Evolutionary conservation across 2,113 vertebrate species (phyloP).

Genomic region (Peromyscus californicus): DNA sequence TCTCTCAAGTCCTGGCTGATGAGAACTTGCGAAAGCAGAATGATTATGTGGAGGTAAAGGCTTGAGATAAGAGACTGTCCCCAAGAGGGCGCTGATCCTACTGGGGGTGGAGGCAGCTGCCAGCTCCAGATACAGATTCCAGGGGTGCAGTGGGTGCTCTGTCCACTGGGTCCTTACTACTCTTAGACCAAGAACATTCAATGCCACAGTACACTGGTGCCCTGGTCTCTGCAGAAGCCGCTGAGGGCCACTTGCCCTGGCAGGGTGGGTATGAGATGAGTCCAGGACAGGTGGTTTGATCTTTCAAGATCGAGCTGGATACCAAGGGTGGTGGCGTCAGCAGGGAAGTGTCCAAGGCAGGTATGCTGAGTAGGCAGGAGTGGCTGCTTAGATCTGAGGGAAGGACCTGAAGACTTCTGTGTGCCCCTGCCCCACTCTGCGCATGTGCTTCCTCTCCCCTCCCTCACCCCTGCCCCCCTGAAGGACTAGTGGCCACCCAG

Average conservation of each 20-base stretch:
- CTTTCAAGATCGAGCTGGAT: not conserved
- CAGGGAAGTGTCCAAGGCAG: not conserved
- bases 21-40: conserved; percentile 77
- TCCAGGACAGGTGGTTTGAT: not conserved
- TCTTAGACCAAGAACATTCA: not conserved
- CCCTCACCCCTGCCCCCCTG: not conserved
- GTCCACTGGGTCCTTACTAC: not conserved
- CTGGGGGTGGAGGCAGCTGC: not conserved
- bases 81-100: not conserved
- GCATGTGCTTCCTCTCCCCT: too few relatives aligned
- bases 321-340: not conserved
- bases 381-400: not conserved
- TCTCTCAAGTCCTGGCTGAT: conserved; percentile 77
- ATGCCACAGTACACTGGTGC: not conserved
- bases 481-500: not conserved
- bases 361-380: too few relatives aligned
- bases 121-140: not conserved
- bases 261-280: not conserved
- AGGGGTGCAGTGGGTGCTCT: not conserved
- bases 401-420: not conserved
- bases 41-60: conserved; percentile 82
- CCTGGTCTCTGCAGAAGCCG: not conserved
- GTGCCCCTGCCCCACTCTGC: not conserved
- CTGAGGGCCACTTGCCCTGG: not conserved
- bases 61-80: not conserved